phyloP scores from a whole-genome alignment of 2,888 invertebrate species.

The Caenorhabditis sp. region DNA sequence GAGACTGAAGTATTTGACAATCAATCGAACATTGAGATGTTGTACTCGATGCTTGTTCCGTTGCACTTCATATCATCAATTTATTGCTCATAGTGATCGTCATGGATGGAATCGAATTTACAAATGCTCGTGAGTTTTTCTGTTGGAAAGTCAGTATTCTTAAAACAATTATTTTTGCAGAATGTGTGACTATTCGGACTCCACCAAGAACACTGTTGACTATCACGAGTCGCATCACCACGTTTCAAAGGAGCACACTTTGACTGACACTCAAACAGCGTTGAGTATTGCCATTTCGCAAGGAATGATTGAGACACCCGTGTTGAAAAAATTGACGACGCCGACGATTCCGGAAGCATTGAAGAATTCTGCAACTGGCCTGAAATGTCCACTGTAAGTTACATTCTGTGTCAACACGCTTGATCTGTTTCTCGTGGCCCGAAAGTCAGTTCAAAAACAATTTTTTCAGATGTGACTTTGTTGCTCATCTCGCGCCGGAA shows the following conservation, averaged over 20 bases:
- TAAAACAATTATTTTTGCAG: constrained; percentile 7
- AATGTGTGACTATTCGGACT: constrained; percentile 55
- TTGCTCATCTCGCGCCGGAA: constrained; percentile 19
- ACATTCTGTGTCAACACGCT: background rate
- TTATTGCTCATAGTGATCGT: constrained; percentile 52
- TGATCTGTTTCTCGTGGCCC: too few species aligned
- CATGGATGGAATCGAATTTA: constrained; percentile 43
- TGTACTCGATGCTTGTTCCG: constrained; percentile 52
- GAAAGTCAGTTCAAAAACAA: too few species aligned
- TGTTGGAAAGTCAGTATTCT: too few species aligned
- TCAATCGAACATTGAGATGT: constrained; percentile 12
- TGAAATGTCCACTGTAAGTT: constrained; percentile 16
- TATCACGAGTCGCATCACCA: constrained; percentile 62
- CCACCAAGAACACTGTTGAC: constrained; percentile 46
- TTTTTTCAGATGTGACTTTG: constrained; percentile 17
- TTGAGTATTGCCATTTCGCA: constrained; percentile 8
- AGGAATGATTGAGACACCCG: constrained; percentile 17
- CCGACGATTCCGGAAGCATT: constrained; percentile 16
- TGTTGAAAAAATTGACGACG: constrained; percentile 7
- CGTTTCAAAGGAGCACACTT: constrained; percentile 18
- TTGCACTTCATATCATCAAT: constrained; percentile 43
- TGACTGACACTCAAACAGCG: constrained; percentile 8
- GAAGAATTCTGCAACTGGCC: background rate
- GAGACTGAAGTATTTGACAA: constrained; percentile 17
- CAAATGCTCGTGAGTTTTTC: constrained; percentile 23